Evolutionary conservation across 2,113 vertebrate genomes (phyloP).

Genomic region (Trichechus manatus): DNA sequence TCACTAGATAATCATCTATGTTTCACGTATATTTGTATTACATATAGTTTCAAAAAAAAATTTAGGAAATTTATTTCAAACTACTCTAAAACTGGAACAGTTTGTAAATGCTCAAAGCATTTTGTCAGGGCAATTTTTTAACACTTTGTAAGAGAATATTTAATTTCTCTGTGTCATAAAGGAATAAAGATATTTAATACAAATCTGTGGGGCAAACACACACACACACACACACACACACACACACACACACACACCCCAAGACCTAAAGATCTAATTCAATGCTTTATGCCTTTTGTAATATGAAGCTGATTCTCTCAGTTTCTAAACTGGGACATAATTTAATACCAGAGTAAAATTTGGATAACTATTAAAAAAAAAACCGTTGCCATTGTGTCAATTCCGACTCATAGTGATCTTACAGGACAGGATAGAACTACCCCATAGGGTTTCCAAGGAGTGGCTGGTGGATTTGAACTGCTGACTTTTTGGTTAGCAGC

Average conservation of each 20-base stretch:
- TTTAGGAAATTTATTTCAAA: slow-evolving; percentile 47
- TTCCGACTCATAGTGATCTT: too few relatives aligned
- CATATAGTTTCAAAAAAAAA: neutral
- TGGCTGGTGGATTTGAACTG: too few relatives aligned
- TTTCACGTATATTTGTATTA: slow-evolving; percentile 39
- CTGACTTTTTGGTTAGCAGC: too few relatives aligned
- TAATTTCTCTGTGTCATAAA: slow-evolving; percentile 5
- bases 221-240: neutral
- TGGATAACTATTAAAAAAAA: neutral
- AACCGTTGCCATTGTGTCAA: too few relatives aligned
- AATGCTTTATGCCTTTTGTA: neutral
- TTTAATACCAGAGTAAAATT: slow-evolving; percentile 29
- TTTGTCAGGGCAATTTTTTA: neutral
- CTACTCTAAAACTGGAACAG: neutral
- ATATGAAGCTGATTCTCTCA: slow-evolving; percentile 14
- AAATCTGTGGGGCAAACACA: neutral
- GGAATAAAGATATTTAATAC: slow-evolving; percentile 32
- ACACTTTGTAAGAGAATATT: neutral
- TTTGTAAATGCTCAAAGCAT: slow-evolving; percentile 50
- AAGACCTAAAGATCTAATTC: neutral
- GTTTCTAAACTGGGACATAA: neutral
- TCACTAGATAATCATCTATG: neutral
- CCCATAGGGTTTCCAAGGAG: too few relatives aligned
- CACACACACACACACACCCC: neutral
- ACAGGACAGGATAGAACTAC: too few relatives aligned